These are phyloP conservation scores for Tinea trinotella DNA, from an alignment of 2,888 invertebrate species.

Conservation along the genomic window DNA sequence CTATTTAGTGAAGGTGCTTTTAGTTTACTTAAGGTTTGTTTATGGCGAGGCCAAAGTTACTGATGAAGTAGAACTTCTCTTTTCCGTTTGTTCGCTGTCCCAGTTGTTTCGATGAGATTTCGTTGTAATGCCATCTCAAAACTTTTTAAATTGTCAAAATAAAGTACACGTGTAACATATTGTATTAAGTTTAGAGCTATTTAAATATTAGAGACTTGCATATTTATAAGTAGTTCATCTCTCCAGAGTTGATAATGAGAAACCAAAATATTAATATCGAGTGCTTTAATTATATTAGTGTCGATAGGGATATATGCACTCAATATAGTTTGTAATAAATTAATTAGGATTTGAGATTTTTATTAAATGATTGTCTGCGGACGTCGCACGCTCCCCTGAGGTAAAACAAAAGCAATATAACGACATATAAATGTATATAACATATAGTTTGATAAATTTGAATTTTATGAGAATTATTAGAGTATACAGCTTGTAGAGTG, in stretches of 20 bases:
- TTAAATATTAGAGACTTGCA: constrained; percentile 60
- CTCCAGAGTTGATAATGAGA: constrained; percentile 52
- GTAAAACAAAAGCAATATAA: constrained; percentile 71
- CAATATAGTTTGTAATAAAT: constrained; percentile 55
- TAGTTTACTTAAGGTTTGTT: constrained; percentile 14
- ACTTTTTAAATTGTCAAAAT: constrained; percentile 30
- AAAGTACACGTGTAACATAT: constrained; percentile 44
- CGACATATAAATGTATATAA: constrained; percentile 70
- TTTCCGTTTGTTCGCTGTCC: background rate
- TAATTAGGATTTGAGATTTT: constrained; percentile 62
- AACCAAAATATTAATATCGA: constrained; percentile 58
- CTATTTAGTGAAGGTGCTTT: constrained; percentile 15
- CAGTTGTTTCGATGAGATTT: background rate
- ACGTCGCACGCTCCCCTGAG: constrained; percentile 64
- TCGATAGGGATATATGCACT: constrained; percentile 56
- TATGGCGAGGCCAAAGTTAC: constrained; percentile 67
- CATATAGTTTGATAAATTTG: constrained; percentile 69
- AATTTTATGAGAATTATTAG: constrained; percentile 69
- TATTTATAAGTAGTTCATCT: constrained; percentile 38
- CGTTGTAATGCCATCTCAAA: constrained; percentile 42
- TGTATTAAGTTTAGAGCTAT: constrained; percentile 50
- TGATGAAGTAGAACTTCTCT: constrained; percentile 57
- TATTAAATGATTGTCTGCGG: constrained; percentile 58
- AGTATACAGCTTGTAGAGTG: constrained; percentile 45
- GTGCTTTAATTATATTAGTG: constrained; percentile 64